A percentile compares a stretch with the other conserved stretches of the same genome.
phyloP scores from a whole-genome alignment of 2,888 invertebrate species.

The Chloroclysta siterata region DNA sequence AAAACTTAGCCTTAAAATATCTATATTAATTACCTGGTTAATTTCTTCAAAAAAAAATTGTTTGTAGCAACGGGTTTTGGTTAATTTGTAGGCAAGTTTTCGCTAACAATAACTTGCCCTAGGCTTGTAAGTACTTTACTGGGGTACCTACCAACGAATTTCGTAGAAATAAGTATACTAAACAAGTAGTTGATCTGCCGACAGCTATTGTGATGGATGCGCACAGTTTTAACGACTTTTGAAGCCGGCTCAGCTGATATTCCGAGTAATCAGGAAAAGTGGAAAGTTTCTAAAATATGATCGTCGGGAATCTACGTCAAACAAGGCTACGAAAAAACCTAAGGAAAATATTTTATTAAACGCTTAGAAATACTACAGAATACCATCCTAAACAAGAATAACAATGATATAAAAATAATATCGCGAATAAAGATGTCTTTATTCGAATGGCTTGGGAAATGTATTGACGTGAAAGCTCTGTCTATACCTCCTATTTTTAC shows the following conservation, averaged over 20 bases:
- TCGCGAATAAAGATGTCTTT: background rate
- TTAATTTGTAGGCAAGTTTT: too few species aligned
- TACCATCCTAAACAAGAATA: too few species aligned
- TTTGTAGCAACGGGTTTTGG: too few species aligned
- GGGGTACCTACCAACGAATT: background rate
- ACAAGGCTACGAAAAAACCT: too few species aligned
- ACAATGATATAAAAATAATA: too few species aligned
- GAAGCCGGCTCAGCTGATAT: conserved; percentile 17
- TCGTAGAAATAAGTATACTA: background rate
- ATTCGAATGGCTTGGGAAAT: too few species aligned
- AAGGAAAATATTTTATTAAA: background rate
- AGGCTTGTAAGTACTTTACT: background rate
- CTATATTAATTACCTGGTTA: too few species aligned
- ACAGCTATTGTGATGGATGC: conserved; percentile 39
- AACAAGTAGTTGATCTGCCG: conserved; percentile 14
- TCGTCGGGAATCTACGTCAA: background rate
- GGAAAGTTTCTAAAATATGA: conserved; percentile 20
- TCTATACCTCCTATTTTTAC: too few species aligned
- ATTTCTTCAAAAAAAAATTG: too few species aligned
- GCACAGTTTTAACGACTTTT: conserved; percentile 17
- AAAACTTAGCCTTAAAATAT: too few species aligned
- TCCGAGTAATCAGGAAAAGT: conserved; percentile 25
- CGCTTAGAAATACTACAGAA: background rate
- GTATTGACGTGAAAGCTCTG: too few species aligned
- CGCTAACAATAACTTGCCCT: too few species aligned